Evolutionary conservation across 2,113 vertebrate species (phyloP), one percentile per base, ranked within the genome.

Genomic region (Falcunculus frontatus): DNA sequence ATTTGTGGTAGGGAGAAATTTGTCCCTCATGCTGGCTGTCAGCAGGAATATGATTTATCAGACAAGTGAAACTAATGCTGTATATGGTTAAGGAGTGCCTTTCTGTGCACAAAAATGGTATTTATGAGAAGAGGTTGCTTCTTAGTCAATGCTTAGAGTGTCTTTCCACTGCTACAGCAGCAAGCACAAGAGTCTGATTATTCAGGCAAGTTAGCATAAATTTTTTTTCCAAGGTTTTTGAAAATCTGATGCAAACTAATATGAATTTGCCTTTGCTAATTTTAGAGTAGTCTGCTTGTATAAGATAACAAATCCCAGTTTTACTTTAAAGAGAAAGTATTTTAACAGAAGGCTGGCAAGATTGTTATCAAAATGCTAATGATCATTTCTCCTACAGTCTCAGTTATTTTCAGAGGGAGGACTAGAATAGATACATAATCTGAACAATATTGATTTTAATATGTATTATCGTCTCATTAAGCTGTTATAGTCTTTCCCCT

Each of bases 311-410:
- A 94, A 96, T 81, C 35, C 53, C 41, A 72, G 52, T 95, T 95
- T 87, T 57, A 73, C n/a, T 92, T 92, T 95, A 52, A 94, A 91
- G 74, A 81, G 72, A 90, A 85, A 93, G 82, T 92, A 56, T 92
- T 94, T 81, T 92, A 95, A 82, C 89, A 91, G 94, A 92, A 94
- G 84, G 84, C 84, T 94, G 80, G 81, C 81, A 85, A 93, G 96
- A 93, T 96, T 88, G 64, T 87, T 95, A 96, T 95, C 96, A 74
- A 96, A 94, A 96, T 96, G 95, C 91, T 96, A 96, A 95, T 95
- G 84, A 94, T 92, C 15, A 16, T 63, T 95, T 91, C 70, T 95
- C 50, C 79, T 90, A 27, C 84, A 64, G 89, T 92, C 92, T 76
- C 69, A 49, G 84, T 90, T 96, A 93, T 96, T 94, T 96, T 96